phyloP scores from a whole-genome alignment of 2,888 invertebrate species.

The Sylvicola cinctus region DNA sequence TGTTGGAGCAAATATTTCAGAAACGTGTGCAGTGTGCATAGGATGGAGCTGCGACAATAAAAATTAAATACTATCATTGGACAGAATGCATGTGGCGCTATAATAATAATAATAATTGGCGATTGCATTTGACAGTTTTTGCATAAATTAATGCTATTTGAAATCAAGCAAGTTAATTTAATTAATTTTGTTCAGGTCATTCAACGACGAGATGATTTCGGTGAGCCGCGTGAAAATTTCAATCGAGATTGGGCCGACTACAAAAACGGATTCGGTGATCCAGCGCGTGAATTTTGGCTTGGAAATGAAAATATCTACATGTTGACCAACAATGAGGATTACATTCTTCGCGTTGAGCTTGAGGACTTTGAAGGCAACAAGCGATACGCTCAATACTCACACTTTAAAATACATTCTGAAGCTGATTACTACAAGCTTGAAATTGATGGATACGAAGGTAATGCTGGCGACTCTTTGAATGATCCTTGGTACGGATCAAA shows the following conservation, averaged over 20 bases:
- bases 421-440: constrained; percentile 80
- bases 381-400: constrained; percentile 79
- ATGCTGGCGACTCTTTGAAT: constrained; percentile 76
- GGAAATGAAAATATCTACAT: constrained; percentile 88
- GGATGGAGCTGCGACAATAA: too few relatives aligned
- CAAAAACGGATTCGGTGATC: constrained; percentile 83
- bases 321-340: constrained; percentile 82
- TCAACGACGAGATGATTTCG: constrained; percentile 73
- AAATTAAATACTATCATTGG: too few relatives aligned
- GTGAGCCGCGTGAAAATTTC: constrained; percentile 73
- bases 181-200: constrained; percentile 43
- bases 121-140: too few relatives aligned
- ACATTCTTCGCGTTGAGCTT: constrained; percentile 65
- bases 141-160: too few relatives aligned
- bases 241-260: constrained; percentile 85
- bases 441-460: constrained; percentile 81
- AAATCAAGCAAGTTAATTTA: not conserved
- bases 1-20: too few relatives aligned
- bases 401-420: constrained; percentile 83
- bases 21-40: too few relatives aligned
- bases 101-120: too few relatives aligned
- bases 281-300: constrained; percentile 76
- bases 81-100: too few relatives aligned
- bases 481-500: constrained; percentile 90
- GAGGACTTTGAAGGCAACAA: constrained; percentile 88